Base-by-base conservation (phyloP, 1,140 invertebrate genomes). In the Eumaeus atala region DNA sequence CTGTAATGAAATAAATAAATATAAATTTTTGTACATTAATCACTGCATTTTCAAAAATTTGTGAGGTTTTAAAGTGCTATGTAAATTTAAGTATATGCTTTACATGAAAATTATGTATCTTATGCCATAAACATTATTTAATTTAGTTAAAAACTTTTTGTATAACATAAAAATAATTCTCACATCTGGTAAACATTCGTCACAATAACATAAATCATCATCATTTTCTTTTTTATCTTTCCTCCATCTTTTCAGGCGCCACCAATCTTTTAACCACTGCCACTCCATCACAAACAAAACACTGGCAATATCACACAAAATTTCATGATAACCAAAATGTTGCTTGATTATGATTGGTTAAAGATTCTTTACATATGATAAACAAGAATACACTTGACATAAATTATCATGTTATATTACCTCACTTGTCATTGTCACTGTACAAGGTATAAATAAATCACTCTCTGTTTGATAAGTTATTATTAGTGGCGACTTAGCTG, bases 221-320 rank as follows among this genome's bases (percentile, higher is more conserved):
- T 90, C 89, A 74, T 79, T 87, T 56, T 83, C 74, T 33, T 87
- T 87, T 55, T 88, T 86, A 61, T 80, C 89, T 80, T 88, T 89
- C 63, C 89, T 90, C 85, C 91, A 91, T 72, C 90, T 90, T 78
- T 92, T 93, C 36, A 93, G 87, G 56, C 92, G 88, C 92, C 92
- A 93, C 92, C 92, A 93, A 79, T 93, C 92, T 80, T 92, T 93
- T 67, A 92, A 89, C 92, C 92, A 93, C 58, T 91, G 90, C 92
- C 92, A 93, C 79, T 93, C 92, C 91, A 93, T 93, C 51, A 72
- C 63, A 66, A 74, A 59, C 61, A 70, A 65, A 72, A 48, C 55
- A 72, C 64, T 72, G 70, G 70, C 70, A 76, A 64, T 70, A 66
- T 72, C 68, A 69, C 59, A 64, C 58, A 70, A 56, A 67, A 57